phyloP scores from a whole-genome alignment of 2,888 invertebrate species.

The Meta bourneti region DNA sequence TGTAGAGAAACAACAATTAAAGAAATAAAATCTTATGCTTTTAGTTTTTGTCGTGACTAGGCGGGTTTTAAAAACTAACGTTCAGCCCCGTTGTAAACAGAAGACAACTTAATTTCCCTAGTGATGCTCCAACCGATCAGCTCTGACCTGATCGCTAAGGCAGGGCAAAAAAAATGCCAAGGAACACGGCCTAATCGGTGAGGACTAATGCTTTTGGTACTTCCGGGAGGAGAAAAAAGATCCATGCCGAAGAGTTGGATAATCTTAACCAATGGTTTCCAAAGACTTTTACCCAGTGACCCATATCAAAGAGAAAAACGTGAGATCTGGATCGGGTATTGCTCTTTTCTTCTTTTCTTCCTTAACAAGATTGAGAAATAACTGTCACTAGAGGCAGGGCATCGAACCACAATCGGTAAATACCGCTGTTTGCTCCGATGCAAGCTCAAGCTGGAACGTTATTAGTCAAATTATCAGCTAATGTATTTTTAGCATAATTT shows the following conservation, averaged over 20 bases:
- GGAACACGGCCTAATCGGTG: slow-evolving; percentile 17
- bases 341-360: not conserved
- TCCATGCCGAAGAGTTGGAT: not conserved
- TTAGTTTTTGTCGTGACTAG: no score
- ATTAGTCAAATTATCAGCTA: not conserved
- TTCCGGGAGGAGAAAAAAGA: slow-evolving; percentile 22
- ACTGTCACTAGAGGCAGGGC: not conserved
- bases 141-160: slow-evolving; percentile 21
- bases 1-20: no score
- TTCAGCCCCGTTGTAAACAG: no score
- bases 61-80: no score
- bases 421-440: not conserved
- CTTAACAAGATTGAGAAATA: not conserved
- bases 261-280: not conserved
- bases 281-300: slow-evolving; percentile 33
- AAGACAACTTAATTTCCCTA: no score
- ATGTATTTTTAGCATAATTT: no score
- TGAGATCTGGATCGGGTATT: not conserved
- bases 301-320: slow-evolving; percentile 7
- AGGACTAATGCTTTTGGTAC: not conserved
- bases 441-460: not conserved
- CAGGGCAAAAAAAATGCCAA: not conserved
- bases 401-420: not conserved
- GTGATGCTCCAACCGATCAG: not conserved
- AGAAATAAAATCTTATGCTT: no score